Evolutionary conservation across 2,888 invertebrate genomes (phyloP), one percentile per base, ranked within the genome.

Genomic region (Ephialtes manifestator): DNA sequence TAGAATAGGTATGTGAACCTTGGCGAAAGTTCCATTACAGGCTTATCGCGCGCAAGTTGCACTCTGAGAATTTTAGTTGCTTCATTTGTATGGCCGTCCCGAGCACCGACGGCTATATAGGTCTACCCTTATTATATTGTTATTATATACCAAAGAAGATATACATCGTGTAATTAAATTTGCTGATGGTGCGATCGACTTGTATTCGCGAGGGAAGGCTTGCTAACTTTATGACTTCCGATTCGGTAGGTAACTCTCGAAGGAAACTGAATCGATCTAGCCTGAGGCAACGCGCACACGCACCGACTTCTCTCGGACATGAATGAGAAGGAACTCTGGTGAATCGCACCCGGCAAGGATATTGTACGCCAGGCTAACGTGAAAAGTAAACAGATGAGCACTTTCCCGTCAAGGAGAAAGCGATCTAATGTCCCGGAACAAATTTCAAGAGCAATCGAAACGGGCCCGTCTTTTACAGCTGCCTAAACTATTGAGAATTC

Each of bases 101-200:
- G 24, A 8, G 13, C 55, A 13, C 53, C 7, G 53, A 11, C 3
- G 53, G 24, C 13, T 28, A 13, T 10, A 10, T 39, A 7, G 39
- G 39, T 13, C 28, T 28, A 58, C 28, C 20, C 20, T 20, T 20
- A 20, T 20, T 58, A 58, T 24, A 58, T 58, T 58, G 24, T 58
- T 58, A 58, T 31, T 58, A 58, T 58, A 58, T 58, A 58, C 24
- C 58, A 13, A 58, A 58, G 58, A 58, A 58, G 58, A 28, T 15
- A 58, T 4, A 58, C 58, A 58, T 28, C 58, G 24, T 28, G 11
- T 28, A 58, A 58, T 58, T 58, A 28, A 58, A 58, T 58, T 58
- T 28, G 58, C 58, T 13, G 58, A 28, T 24, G 58, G 15, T 15
- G 58, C 11, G 13, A 58, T 58, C 55, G 15, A 24, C 55, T 11